Conservation (phyloP, 2,888 invertebrate genomes). For the Phyllotreta striolata region DNA sequence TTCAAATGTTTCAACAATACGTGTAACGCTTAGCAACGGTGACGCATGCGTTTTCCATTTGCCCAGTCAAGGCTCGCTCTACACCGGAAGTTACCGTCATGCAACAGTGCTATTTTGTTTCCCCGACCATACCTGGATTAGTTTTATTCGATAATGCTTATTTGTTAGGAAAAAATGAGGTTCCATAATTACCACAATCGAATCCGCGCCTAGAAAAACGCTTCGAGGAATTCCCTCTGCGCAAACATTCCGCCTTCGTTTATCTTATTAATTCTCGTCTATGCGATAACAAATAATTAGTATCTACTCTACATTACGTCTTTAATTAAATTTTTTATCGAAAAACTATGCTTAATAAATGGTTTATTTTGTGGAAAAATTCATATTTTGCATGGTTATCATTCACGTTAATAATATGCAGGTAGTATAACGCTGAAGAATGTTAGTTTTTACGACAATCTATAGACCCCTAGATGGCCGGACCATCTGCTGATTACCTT, state of each 20-base stretch:
- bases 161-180: slow-evolving; percentile 38
- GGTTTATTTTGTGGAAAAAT: too few species aligned
- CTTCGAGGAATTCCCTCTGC: too few species aligned
- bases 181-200: slow-evolving; percentile 27
- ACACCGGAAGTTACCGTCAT: slow-evolving; percentile 60
- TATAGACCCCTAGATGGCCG: slow-evolving; percentile 20
- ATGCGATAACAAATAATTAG: too few species aligned
- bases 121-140: slow-evolving; percentile 56
- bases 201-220: slow-evolving; percentile 3
- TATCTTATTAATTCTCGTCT: too few species aligned
- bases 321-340: too few species aligned
- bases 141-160: slow-evolving; percentile 50
- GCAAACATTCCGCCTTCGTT: too few species aligned
- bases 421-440: too few species aligned
- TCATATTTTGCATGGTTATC: too few species aligned
- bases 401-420: too few species aligned
- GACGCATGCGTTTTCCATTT: slow-evolving; percentile 55
- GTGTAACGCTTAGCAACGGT: slow-evolving; percentile 58
- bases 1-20: slow-evolving; percentile 61
- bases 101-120: slow-evolving; percentile 59
- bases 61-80: slow-evolving; percentile 56
- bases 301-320: too few species aligned
- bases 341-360: too few species aligned
- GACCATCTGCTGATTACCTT: slow-evolving; percentile 42
- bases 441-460: too few species aligned